Evolutionary conservation across 1,140 invertebrate species (phyloP).

Genomic region (Bombyx mandarina): DNA sequence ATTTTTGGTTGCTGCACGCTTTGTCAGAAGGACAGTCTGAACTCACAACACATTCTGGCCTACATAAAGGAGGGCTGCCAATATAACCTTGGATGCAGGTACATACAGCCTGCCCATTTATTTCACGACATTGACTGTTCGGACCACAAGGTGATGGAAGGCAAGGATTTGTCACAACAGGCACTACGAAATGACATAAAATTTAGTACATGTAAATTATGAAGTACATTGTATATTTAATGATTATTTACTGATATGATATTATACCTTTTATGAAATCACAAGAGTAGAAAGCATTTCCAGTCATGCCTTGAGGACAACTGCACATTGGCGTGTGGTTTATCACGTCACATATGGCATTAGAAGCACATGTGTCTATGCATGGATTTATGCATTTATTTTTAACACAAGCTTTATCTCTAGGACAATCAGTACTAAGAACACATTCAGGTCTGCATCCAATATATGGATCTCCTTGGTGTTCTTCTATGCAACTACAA

Average conservation of each 20-base stretch:
- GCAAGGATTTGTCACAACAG: constrained; percentile 65
- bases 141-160: constrained; percentile 75
- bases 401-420: constrained; percentile 76
- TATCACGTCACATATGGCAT: constrained; percentile 78
- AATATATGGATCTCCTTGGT: constrained; percentile 78
- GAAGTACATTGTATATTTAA: not conserved
- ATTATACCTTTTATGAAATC: constrained; percentile 45
- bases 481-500: constrained; percentile 77
- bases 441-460: constrained; percentile 81
- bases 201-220: not conserved
- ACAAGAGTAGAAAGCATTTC: constrained; percentile 75
- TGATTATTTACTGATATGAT: not conserved
- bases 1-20: constrained; percentile 75
- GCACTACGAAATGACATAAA: constrained; percentile 30
- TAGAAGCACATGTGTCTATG: constrained; percentile 76
- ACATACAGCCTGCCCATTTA: constrained; percentile 76
- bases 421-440: constrained; percentile 77
- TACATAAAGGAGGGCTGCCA: constrained; percentile 75
- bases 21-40: constrained; percentile 71
- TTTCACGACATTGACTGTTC: constrained; percentile 74
- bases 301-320: constrained; percentile 75
- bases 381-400: constrained; percentile 82
- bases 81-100: constrained; percentile 74
- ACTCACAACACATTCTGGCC: constrained; percentile 74
- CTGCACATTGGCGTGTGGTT: constrained; percentile 80